Percentiles rank a stretch among this genome's conserved stretches.
These are phyloP conservation scores for Theristicus caerulescens DNA, from an alignment of 2,113 vertebrate species.

Conservation along the genomic window DNA sequence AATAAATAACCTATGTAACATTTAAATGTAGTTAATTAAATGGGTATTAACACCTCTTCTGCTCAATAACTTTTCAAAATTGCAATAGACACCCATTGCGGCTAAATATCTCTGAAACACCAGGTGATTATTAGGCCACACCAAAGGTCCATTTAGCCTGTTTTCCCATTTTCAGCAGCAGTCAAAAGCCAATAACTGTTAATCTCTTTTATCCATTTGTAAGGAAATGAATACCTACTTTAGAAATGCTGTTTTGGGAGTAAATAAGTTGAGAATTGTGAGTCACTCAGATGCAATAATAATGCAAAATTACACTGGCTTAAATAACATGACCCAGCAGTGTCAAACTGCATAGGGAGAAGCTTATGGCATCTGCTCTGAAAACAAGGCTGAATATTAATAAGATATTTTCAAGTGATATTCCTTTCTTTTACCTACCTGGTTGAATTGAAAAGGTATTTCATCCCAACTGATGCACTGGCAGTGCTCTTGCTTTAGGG, in stretches of 20 bases:
- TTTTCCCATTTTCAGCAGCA: neutral
- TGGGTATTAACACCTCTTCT: neutral
- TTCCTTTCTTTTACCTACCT: neutral
- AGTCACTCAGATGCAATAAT: neutral
- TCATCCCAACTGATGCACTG: neutral
- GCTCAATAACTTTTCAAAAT: neutral
- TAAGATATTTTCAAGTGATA: neutral
- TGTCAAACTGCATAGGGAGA: neutral
- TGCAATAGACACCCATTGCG: neutral
- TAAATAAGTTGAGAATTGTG: neutral
- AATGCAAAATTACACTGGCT: neutral
- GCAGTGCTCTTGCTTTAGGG: neutral
- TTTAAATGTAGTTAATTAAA: neutral
- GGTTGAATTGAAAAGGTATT: neutral
- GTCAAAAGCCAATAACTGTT: neutral
- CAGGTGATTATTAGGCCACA: neutral
- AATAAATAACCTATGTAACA: neutral
- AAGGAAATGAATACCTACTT: neutral
- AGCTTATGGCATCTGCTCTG: neutral
- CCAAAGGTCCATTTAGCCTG: neutral
- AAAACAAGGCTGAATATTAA: neutral
- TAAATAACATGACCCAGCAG: neutral
- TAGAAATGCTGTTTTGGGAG: neutral
- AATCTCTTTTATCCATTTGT: neutral
- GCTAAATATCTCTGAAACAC: neutral